These are phyloP conservation scores for Gymnobelideus leadbeateri DNA, from an alignment of 2,113 vertebrate genomes.

Conservation along the genomic window DNA sequence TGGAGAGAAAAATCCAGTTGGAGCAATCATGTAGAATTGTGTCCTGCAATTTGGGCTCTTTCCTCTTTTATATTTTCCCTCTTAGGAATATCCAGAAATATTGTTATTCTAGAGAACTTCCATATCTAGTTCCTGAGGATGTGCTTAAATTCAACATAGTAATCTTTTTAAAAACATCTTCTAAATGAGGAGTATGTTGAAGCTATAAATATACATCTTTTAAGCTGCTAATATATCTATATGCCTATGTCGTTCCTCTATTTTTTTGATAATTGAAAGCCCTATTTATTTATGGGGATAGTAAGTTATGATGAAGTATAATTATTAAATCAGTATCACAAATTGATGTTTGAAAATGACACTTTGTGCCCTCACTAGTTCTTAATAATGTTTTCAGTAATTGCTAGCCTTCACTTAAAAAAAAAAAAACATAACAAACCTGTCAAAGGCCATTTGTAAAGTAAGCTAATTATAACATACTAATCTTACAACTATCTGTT, in stretches of 20 bases:
- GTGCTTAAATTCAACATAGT: conserved; percentile 83
- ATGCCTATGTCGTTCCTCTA: conserved; percentile 74
- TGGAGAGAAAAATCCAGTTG: conserved; percentile 70
- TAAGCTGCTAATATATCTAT: conserved; percentile 80
- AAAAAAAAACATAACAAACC: conserved; percentile 59
- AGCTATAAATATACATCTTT: conserved; percentile 69
- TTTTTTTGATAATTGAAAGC: conserved; percentile 71
- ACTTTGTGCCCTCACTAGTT: conserved; percentile 72
- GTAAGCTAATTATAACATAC: conserved; percentile 65
- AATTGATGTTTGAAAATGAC: conserved; percentile 76
- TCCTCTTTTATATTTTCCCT: conserved; percentile 79
- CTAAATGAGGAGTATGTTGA: conserved; percentile 80
- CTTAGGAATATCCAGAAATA: conserved; percentile 84
- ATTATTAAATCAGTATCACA: conserved; percentile 79
- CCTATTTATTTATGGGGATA: conserved; percentile 79
- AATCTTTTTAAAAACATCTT: conserved; percentile 82
- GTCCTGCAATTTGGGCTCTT: conserved; percentile 74
- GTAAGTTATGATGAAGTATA: conserved; percentile 82
- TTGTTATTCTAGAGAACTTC: conserved; percentile 82
- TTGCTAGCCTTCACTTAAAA: conserved; percentile 67
- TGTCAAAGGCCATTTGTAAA: conserved; percentile 61
- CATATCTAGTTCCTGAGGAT: conserved; percentile 82
- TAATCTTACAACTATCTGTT: conserved; percentile 57
- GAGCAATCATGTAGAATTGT: conserved; percentile 73
- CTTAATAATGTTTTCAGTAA: conserved; percentile 75